These are phyloP conservation scores for Vanessa tameamea DNA, from an alignment of 1,140 invertebrate genomes.

Conservation along the genomic window DNA sequence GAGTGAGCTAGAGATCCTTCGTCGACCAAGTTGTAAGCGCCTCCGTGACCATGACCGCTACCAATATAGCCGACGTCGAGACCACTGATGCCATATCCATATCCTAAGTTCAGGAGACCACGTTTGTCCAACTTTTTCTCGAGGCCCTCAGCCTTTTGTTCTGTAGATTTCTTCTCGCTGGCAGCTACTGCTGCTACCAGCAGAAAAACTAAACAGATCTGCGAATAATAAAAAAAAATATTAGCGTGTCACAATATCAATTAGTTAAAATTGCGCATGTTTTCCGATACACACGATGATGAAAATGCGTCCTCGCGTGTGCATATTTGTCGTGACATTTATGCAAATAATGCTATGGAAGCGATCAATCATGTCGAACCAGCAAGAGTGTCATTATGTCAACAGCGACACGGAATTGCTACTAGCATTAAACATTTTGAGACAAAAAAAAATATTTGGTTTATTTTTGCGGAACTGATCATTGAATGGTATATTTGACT, in stretches of 20 bases:
- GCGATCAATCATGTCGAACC: not conserved
- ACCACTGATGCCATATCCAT: conserved; percentile 82
- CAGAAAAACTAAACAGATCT: conserved; percentile 86
- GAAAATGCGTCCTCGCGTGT: not conserved
- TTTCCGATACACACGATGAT: too few species aligned
- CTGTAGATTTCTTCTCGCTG: conserved; percentile 83
- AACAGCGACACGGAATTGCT: not conserved
- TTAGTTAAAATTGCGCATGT: not conserved
- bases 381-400: not conserved
- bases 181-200: conserved; percentile 85
- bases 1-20: conserved; percentile 69
- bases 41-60: conserved; percentile 83
- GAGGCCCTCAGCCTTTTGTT: conserved; percentile 82
- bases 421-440: not conserved
- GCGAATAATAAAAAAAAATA: conserved; percentile 59
- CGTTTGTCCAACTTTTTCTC: conserved; percentile 83
- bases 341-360: not conserved
- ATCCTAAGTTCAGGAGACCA: conserved; percentile 82
- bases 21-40: conserved; percentile 82
- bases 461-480: not conserved
- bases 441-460: not conserved
- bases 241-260: too few species aligned
- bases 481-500: too few species aligned
- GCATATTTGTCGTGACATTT: not conserved
- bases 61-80: conserved; percentile 85